These are phyloP conservation scores for Uloborus diversus DNA, from an alignment of 1,140 invertebrate genomes.

Conservation along the genomic window DNA sequence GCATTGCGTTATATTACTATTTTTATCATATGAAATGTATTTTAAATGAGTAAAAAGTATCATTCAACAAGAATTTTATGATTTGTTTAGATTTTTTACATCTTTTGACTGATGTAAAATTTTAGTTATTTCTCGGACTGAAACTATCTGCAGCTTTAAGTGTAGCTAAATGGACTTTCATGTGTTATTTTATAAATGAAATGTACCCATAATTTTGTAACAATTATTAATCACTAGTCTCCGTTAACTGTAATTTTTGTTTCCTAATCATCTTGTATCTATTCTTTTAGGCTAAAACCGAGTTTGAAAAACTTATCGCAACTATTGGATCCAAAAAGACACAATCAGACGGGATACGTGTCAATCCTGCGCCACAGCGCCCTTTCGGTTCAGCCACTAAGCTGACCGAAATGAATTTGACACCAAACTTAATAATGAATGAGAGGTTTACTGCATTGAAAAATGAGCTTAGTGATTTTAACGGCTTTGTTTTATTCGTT, in stretches of 20 bases:
- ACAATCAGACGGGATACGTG: conserved; percentile 76
- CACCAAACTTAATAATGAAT: conserved; percentile 76
- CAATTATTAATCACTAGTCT: neutral
- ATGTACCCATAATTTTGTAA: neutral
- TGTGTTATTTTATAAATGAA: too few relatives aligned
- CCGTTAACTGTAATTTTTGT: neutral
- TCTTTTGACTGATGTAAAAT: too few relatives aligned
- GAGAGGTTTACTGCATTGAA: conserved; percentile 83
- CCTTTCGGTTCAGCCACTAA: conserved; percentile 48
- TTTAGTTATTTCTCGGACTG: too few relatives aligned
- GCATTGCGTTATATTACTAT: conserved; percentile 22
- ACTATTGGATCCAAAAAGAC: conserved; percentile 73
- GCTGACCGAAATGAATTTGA: conserved; percentile 71
- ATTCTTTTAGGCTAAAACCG: conserved; percentile 82
- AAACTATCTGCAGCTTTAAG: too few relatives aligned
- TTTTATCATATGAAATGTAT: neutral
- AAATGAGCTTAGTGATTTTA: conserved; percentile 87
- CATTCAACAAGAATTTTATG: too few relatives aligned
- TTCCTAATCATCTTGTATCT: conserved; percentile 15
- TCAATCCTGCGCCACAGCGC: conserved; percentile 63
- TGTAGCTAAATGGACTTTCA: too few relatives aligned
- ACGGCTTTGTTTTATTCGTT: conserved; percentile 78
- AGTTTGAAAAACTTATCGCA: conserved; percentile 84
- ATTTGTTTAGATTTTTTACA: too few relatives aligned
- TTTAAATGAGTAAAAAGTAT: neutral